Base-by-base conservation (phyloP, 2,888 invertebrate species). In the Dryococelus australis region DNA sequence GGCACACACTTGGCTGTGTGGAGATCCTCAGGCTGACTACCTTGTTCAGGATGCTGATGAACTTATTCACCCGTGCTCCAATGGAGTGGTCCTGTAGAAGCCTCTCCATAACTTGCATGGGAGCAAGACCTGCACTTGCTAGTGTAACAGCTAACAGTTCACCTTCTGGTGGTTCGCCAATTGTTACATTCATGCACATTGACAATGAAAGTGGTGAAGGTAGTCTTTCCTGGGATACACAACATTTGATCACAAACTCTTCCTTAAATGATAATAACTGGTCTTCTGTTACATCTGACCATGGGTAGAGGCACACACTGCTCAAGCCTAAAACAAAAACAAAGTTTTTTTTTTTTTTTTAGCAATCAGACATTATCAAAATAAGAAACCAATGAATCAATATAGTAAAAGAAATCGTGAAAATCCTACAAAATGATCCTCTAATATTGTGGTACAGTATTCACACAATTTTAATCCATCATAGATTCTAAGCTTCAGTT, bases 11-110 rank as follows among this genome's bases (percentile, higher is more conserved):
- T 27, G 91, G 91, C 26, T 91, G 90, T 81, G 89, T 89, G n/a
- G 87, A 85, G 24, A 91, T 90, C 53, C 92, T 89, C 20, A 89
- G 88, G 86, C 89, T 87, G 0, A 92, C 91, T 16, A 92, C 89
- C 43, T 90, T 88, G 27, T 90, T 89, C 53, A 93, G 90, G 12
- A 92, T 90, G 27, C 90, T 84, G 27, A 91, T 89, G 86, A 93
- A 90, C 84, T 88, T 26, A 5, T 87, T 87, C 9, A 91, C 88
- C 27, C 88, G 53, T 26, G 85, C 85, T 35, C 85, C 43, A 27
- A 86, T 20, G n/a, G 80, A 26, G n/a, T 6, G 20, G 65, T 84
- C 85, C 26, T 26, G 78, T 16, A 85, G 28, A 27, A 87, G 35
- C 2, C 27, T 35, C 86, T n/a, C 81, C 78, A 86, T 12, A n/a